Percentiles rank a stretch among this genome's conserved stretches.
These are phyloP conservation scores for Atractosteus spatula DNA, from an alignment of 2,113 vertebrate genomes.

Conservation along the genomic window DNA sequence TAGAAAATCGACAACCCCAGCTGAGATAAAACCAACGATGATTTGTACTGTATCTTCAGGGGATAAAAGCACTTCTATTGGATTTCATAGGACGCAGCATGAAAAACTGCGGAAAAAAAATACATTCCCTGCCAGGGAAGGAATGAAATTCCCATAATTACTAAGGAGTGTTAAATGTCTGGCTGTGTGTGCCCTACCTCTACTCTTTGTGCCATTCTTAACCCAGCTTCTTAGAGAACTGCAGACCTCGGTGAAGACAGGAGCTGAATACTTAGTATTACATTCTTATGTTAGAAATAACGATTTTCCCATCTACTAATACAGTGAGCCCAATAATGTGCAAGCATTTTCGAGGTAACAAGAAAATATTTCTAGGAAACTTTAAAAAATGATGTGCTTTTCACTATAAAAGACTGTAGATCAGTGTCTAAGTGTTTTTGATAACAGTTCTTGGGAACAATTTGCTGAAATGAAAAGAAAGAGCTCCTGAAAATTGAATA, in stretches of 20 bases:
- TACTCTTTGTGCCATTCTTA: constrained; percentile 56
- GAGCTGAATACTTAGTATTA: not conserved
- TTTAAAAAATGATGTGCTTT: too few relatives aligned
- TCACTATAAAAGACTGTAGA: too few relatives aligned
- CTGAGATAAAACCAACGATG: constrained; percentile 93
- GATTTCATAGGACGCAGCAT: constrained; percentile 70
- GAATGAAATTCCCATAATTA: constrained; percentile 69
- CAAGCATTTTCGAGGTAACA: too few relatives aligned
- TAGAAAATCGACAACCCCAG: constrained; percentile 89
- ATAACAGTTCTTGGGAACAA: too few relatives aligned
- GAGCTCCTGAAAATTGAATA: too few relatives aligned
- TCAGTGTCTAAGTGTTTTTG: too few relatives aligned
- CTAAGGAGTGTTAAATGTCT: constrained; percentile 72
- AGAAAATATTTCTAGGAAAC: too few relatives aligned
- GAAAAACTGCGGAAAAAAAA: constrained; percentile 64
- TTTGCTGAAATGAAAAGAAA: too few relatives aligned
- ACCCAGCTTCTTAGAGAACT: constrained; percentile 53
- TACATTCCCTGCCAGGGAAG: constrained; percentile 61
- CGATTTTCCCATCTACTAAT: too few relatives aligned
- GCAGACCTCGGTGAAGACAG: constrained; percentile 11
- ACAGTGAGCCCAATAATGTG: too few relatives aligned
- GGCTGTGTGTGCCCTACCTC: constrained; percentile 59
- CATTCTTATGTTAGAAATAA: too few relatives aligned
- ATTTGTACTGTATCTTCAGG: constrained; percentile 92
- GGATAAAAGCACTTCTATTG: constrained; percentile 75